phyloP scores from a whole-genome alignment of 2,113 vertebrate genomes.

The Amphilophus citrinellus region DNA sequence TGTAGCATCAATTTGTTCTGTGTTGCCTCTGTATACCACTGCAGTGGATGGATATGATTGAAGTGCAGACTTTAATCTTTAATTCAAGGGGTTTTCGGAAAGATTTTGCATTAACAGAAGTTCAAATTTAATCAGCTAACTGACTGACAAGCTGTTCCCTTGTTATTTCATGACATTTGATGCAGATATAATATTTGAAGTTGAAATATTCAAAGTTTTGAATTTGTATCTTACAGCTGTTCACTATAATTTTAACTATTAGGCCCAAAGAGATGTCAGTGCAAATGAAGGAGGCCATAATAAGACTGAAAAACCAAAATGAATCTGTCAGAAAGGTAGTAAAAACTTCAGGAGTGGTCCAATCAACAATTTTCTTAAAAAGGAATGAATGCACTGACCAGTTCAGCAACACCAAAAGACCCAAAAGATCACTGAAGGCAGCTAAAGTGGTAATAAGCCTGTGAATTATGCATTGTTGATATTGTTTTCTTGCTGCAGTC shows the following conservation, averaged over 20 bases:
- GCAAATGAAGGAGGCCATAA: neutral
- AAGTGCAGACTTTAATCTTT: neutral
- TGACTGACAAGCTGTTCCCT: neutral
- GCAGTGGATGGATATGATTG: neutral
- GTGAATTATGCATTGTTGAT: too few relatives aligned
- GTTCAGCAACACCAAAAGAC: neutral
- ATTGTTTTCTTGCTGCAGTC: too few relatives aligned
- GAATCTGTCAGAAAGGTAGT: neutral
- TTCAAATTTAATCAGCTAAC: neutral
- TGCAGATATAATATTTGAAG: rapidly evolving
- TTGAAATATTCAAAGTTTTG: neutral
- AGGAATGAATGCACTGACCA: neutral
- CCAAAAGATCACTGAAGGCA: neutral
- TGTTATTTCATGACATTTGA: neutral
- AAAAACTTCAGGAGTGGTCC: neutral
- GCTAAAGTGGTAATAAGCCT: rapidly evolving
- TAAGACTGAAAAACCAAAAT: neutral
- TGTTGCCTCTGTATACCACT: rapidly evolving
- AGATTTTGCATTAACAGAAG: too few relatives aligned
- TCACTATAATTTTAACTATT: rapidly evolving
- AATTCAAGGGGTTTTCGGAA: neutral
- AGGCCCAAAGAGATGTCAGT: neutral
- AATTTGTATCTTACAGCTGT: neutral
- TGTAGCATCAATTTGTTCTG: neutral
- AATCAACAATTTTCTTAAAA: rapidly evolving